Percentiles rank a stretch among this genome's conserved stretches.
Evolutionary conservation across 2,888 invertebrate genomes (phyloP).

Genomic region (Drosophila diplacantha): DNA sequence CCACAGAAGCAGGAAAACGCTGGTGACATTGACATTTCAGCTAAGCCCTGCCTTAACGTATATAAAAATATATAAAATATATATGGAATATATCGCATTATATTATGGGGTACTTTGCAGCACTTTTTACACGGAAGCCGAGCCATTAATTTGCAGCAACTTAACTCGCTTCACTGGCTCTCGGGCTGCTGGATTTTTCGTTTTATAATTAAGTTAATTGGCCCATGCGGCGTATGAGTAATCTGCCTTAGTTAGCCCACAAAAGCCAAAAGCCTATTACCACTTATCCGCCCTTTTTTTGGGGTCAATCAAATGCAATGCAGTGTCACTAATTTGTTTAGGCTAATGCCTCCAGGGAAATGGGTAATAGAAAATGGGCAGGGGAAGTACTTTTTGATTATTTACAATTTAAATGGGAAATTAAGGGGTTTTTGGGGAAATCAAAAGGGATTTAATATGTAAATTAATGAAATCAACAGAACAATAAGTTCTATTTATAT

Average conservation of each 20-base stretch:
- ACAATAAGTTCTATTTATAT: not conserved
- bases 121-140: conserved; percentile 34
- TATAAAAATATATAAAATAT: conserved; percentile 9
- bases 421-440: not conserved
- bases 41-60: conserved; percentile 46
- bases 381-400: not conserved
- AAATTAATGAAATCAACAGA: not conserved
- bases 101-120: conserved; percentile 3
- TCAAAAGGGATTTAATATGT: not conserved
- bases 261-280: conserved; percentile 40
- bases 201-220: conserved; percentile 60
- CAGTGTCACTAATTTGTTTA: conserved; percentile 22
- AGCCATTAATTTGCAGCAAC: conserved; percentile 26
- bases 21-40: conserved; percentile 67
- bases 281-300: conserved; percentile 23
- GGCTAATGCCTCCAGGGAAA: not conserved
- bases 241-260: conserved; percentile 49
- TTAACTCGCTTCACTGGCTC: conserved; percentile 23
- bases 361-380: not conserved
- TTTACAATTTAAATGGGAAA: not conserved
- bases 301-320: conserved; percentile 19
- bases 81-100: conserved; percentile 3
- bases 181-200: conserved; percentile 19
- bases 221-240: conserved; percentile 62
- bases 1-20: conserved; percentile 22